Conservation (phyloP, 2,888 invertebrate genomes). For the Spicauda simplicius region DNA sequence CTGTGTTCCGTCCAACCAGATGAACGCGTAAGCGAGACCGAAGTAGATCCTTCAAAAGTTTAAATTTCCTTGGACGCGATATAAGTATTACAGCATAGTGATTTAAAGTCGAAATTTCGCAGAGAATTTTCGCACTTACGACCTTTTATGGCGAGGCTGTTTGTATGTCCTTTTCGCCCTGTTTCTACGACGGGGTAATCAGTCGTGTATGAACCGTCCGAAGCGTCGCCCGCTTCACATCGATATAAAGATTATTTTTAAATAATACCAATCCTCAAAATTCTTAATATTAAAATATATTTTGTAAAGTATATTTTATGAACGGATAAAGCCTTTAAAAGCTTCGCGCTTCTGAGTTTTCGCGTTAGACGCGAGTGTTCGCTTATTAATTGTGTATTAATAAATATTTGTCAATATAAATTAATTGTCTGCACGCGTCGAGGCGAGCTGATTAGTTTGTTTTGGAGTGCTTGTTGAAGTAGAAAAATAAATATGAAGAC, state of each 20-base stretch:
- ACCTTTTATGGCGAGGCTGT: constrained; percentile 48
- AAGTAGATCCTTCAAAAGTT: constrained; percentile 72
- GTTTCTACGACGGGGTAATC: constrained; percentile 71
- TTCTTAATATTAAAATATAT: constrained; percentile 48
- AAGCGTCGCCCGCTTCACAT: constrained; percentile 63
- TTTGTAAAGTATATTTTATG: constrained; percentile 46
- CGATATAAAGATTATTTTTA: constrained; percentile 48
- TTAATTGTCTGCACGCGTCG: constrained; percentile 36
- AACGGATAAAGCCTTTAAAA: not conserved
- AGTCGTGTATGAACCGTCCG: constrained; percentile 81
- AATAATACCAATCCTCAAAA: constrained; percentile 44
- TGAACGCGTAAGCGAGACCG: constrained; percentile 70
- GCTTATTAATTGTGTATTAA: constrained; percentile 20
- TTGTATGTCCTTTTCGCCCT: constrained; percentile 79
- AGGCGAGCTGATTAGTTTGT: constrained; percentile 35
- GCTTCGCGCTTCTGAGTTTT: constrained; percentile 5
- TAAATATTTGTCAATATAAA: constrained; percentile 25
- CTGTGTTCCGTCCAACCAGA: constrained; percentile 75
- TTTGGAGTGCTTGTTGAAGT: constrained; percentile 50
- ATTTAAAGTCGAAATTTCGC: constrained; percentile 44
- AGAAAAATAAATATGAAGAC: constrained; percentile 88
- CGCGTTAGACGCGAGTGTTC: constrained; percentile 25
- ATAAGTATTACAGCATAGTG: constrained; percentile 34
- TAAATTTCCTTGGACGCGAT: constrained; percentile 43
- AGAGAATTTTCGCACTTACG: constrained; percentile 48